Evolutionary conservation across 2,113 vertebrate genomes (phyloP).

Genomic region (Anseranas semipalmata): DNA sequence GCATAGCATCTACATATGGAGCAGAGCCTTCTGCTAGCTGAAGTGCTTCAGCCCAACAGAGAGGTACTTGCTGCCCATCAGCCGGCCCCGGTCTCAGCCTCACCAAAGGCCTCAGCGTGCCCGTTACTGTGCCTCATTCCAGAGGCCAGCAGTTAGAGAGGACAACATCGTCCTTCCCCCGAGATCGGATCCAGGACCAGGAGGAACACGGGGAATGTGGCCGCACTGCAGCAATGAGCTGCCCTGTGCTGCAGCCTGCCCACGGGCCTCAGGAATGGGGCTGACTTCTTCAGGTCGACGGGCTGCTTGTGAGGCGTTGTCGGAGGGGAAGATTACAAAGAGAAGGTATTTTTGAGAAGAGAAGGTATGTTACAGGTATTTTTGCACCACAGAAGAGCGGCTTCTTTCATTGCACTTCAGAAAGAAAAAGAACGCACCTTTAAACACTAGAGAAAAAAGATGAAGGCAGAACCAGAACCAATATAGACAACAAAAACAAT

Average conservation of each 20-base stretch:
- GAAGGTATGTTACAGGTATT: background rate
- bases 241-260: background rate
- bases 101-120: accelerated
- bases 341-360: too few species aligned
- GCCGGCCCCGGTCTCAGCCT: too few species aligned
- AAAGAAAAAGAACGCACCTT: background rate
- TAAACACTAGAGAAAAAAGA: background rate
- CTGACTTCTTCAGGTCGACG: background rate
- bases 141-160: background rate
- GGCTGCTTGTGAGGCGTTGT: background rate
- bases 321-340: background rate
- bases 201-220: background rate
- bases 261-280: background rate
- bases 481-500: background rate
- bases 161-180: background rate
- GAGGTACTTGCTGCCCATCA: background rate
- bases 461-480: background rate
- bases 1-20: accelerated
- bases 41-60: background rate
- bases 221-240: background rate
- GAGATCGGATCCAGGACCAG: background rate
- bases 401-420: background rate
- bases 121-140: background rate
- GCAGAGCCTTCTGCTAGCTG: background rate
- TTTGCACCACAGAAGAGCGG: background rate